Percentiles rank a stretch among this genome's conserved stretches.
phyloP scores from a whole-genome alignment of 2,888 invertebrate genomes.

The Caenorhabditis zanzibari region DNA sequence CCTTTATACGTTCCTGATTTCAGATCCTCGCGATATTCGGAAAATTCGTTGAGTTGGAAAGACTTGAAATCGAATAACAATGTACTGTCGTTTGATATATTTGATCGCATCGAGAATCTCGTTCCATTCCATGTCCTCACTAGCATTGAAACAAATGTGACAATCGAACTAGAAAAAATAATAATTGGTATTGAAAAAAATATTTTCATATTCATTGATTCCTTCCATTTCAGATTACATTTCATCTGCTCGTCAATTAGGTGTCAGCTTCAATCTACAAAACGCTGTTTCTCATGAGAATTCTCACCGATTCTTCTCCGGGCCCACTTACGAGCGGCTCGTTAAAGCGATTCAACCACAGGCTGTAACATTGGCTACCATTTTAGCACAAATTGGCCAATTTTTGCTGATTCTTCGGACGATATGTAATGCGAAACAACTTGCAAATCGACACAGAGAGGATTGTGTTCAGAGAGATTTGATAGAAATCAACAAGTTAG shows the following conservation, averaged over 20 bases:
- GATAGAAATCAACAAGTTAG: conserved; percentile 25
- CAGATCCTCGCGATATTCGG: conserved; percentile 59
- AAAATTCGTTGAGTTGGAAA: conserved; percentile 63
- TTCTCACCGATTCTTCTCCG: conserved; percentile 22
- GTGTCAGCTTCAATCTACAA: conserved; percentile 47
- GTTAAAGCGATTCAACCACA: conserved; percentile 42
- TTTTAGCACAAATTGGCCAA: conserved; percentile 56
- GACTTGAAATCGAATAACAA: conserved; percentile 56
- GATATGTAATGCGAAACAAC: conserved; percentile 30
- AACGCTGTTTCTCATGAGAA: conserved; percentile 26
- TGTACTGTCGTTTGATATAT: conserved; percentile 28
- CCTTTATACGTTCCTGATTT: neutral
- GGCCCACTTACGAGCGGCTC: conserved; percentile 44
- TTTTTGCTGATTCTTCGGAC: conserved; percentile 31
- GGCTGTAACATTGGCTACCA: neutral
- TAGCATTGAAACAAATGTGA: conserved; percentile 52
- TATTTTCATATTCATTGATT: neutral
- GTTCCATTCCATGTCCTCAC: conserved; percentile 47
- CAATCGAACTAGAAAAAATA: conserved; percentile 32
- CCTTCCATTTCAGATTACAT: conserved; percentile 32
- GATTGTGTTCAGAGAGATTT: conserved; percentile 35
- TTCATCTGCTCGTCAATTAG: conserved; percentile 28
- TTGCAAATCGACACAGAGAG: conserved; percentile 38
- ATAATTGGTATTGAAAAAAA: conserved; percentile 20
- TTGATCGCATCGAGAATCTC: conserved; percentile 42